Base-by-base conservation (phyloP, 1,140 invertebrate genomes). In the Notospermus geniculatus region DNA sequence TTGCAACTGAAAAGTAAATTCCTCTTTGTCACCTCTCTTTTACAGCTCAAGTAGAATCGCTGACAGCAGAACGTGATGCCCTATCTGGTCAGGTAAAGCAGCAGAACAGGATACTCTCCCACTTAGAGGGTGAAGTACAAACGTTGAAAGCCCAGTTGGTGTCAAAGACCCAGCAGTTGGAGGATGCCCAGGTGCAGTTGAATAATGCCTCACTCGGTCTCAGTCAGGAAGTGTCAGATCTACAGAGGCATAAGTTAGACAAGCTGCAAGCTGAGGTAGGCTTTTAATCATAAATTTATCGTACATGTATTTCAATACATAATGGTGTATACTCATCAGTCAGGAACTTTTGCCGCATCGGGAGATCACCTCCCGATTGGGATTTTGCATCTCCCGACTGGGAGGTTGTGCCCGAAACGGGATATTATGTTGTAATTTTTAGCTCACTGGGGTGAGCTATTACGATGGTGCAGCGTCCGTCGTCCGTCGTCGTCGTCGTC, bases 101-200 rank as follows among this genome's bases (percentile, higher is more conserved):
- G 0, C 84, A 91, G 66, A 89, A 91, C 64, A 87, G 91, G 68
- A 91, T 92, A 76, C 94, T 92, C 72, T 91, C 92, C 75, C 86
- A 90, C 67, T 82, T 94, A 30, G 84, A 86, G 80, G 83, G 73
- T 5, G 80, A 83, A 57, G 61, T 80, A 29, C 71, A 74, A 46
- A 77, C 77, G 9, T 56, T 83, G 2, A 71, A 70, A 27, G 60
- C 76, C 23, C 78, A 81, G 66, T 65, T 83, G 22, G 66, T 70
- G 13, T 62, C 68, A 9, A 63, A 68, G 28, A 68, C 74, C 39
- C 68, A 68, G 28, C 61, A 71, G 17, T 64, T 77, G 22, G 63
- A 66, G 39, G 72, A 76, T 60, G 62, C 65, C 13, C 59, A 67
- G 27, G 60, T 57, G 36, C 70, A 76, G 41, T 52, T 73, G 23